A percentile compares a stretch with the other conserved stretches of the same genome.
These are phyloP conservation scores for Pentalonia nigronervosa DNA, from an alignment of 1,140 invertebrate species.

Conservation along the genomic window DNA sequence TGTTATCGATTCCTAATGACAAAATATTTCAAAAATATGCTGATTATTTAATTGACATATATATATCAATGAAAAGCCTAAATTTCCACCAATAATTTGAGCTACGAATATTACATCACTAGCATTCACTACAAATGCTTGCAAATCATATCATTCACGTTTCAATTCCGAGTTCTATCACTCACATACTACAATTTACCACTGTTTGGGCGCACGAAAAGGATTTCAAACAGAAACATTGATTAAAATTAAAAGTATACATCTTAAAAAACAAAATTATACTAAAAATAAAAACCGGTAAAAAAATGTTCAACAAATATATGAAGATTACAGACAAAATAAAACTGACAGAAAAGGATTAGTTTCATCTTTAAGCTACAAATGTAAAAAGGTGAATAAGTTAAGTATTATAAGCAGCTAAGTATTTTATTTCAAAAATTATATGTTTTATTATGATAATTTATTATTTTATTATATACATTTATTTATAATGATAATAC, in stretches of 20 bases:
- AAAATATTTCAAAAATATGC: neutral
- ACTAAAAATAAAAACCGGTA: neutral
- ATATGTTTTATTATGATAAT: neutral
- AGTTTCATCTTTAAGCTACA: neutral
- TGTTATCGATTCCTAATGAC: too few species aligned
- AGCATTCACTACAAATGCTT: too few species aligned
- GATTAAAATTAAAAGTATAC: constrained; percentile 3
- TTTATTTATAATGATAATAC: neutral
- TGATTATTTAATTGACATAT: too few species aligned
- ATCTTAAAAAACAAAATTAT: neutral
- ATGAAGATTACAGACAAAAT: neutral
- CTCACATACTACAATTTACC: neutral
- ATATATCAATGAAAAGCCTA: too few species aligned
- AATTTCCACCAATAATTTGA: too few species aligned
- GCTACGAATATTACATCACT: too few species aligned
- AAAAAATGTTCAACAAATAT: neutral
- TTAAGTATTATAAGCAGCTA: neutral
- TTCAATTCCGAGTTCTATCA: neutral
- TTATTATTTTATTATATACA: neutral
- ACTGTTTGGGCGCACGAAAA: neutral
- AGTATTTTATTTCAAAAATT: neutral
- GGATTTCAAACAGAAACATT: neutral
- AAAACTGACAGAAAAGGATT: neutral
- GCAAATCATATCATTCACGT: too few species aligned
- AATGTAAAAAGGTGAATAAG: neutral